phyloP scores from a whole-genome alignment of 2,113 vertebrate genomes.

The Apteryx mantelli region DNA sequence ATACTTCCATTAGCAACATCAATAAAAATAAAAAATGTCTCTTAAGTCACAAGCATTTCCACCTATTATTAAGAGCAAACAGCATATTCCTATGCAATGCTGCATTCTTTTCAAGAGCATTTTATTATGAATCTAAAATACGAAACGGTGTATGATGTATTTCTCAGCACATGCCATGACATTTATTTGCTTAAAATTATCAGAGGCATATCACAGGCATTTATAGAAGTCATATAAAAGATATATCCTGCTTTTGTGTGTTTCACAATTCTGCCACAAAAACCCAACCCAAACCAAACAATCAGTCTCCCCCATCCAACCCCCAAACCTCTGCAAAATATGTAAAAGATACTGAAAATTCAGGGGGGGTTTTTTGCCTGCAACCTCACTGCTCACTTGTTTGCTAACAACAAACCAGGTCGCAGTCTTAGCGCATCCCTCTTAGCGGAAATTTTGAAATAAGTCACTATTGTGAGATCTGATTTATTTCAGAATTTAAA shows the following conservation, averaged over 20 bases:
- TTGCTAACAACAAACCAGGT: background rate
- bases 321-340: background rate
- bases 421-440: background rate
- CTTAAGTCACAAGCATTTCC: slow-evolving; percentile 9
- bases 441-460: background rate
- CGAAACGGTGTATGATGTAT: background rate
- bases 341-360: background rate
- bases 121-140: slow-evolving; percentile 6
- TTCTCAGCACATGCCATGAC: background rate
- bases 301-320: background rate
- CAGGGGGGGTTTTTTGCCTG: background rate
- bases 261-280: background rate
- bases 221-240: background rate
- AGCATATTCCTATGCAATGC: background rate
- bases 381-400: background rate
- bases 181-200: background rate
- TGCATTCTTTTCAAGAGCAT: background rate
- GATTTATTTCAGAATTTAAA: background rate
- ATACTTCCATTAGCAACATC: background rate
- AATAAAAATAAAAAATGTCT: background rate
- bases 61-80: background rate
- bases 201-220: background rate
- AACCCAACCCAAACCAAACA: background rate
- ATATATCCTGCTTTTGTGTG: background rate
- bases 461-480: background rate